These are phyloP conservation scores for Xerus inauris DNA, from an alignment of 2,113 vertebrate genomes.

Conservation along the genomic window DNA sequence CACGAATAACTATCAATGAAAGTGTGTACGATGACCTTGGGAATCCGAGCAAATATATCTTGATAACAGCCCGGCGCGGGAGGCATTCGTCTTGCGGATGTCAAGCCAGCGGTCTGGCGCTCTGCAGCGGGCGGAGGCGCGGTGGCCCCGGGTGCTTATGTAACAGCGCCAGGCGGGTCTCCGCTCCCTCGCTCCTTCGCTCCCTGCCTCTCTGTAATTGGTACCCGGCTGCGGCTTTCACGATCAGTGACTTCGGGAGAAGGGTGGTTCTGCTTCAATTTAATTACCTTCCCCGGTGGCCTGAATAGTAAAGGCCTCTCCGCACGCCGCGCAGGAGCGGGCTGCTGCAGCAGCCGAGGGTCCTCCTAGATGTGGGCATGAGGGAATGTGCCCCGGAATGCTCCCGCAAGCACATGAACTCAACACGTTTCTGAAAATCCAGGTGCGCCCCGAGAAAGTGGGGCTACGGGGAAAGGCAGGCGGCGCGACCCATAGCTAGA, in stretches of 20 bases:
- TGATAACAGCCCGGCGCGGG: constrained; percentile 69
- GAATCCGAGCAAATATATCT: constrained; percentile 57
- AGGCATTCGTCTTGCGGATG: constrained; percentile 59
- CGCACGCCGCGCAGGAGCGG: not conserved
- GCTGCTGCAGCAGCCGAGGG: not conserved
- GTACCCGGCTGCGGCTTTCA: constrained; percentile 63
- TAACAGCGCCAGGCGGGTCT: constrained; percentile 50
- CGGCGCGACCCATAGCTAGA: constrained; percentile 53
- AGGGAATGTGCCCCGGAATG: constrained; percentile 61
- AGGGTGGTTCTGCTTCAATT: constrained; percentile 52
- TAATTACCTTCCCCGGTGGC: constrained; percentile 25
- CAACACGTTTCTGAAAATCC: constrained; percentile 66
- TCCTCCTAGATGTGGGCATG: not conserved
- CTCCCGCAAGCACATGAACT: constrained; percentile 28
- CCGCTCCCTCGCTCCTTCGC: not conserved
- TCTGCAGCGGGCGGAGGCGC: not conserved
- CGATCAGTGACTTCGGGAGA: constrained; percentile 60
- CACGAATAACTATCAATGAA: constrained; percentile 70
- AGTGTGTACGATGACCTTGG: constrained; percentile 79
- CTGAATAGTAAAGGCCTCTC: constrained; percentile 54
- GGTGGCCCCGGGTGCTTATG: not conserved
- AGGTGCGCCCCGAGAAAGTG: constrained; percentile 65
- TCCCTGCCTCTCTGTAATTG: constrained; percentile 65
- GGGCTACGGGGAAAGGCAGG: constrained; percentile 51
- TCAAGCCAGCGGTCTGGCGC: constrained; percentile 58